Evolutionary conservation across 35 echinoderm and acorn worm species (phyloP), one percentile per base, ranked within the genome.

Genomic region (Eucidaris tribuloides): DNA sequence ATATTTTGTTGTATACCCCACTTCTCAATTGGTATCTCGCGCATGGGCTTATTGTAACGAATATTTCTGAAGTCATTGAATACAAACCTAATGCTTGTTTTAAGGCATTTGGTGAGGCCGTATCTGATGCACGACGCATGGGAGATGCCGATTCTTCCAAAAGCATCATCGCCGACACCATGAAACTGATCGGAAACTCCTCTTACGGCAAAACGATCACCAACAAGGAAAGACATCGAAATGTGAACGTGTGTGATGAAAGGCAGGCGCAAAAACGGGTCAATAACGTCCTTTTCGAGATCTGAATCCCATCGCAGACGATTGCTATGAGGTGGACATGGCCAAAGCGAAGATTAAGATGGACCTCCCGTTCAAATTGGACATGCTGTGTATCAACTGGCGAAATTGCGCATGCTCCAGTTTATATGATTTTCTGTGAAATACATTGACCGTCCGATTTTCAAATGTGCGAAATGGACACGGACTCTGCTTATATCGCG

Each of bases 161-260:
- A 77, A 49, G 39, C 1, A 86, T 77, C 31, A 44, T 86, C 29
- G 66, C 83, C 18, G 83, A 86, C 38, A 86, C 83, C 24, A 86
- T 86, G 83, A 86, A 86, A 37, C 83, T 58, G 72, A n/a, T n/a
- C n/a, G n/a, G n/a, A n/a, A n/a, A n/a, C n/a, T n/a, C n/a, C n/a
- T n/a, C n/a, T n/a, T n/a, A 86, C 58, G 68, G 83, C 0, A 86
- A 77, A 60, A 76, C 83, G 30, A 57, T 86, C 24, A 85, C 83
- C n/a, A n/a, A 83, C 30, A 77, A 77, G 24, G 70, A 76, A 77
- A 41, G 30, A 6, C 37, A 84, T 33, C 28, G 62, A 42, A 41
- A 5, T 5, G 71, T 37, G 39, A 79, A 78, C 9, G 41, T 17
- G 6, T 41, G 32, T 20, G 9, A 41, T 41, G 31, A 45, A 77